These are phyloP conservation scores for Eulemur mongoz DNA, from an alignment of 2,797 vertebrate species.

Conservation along the genomic window DNA sequence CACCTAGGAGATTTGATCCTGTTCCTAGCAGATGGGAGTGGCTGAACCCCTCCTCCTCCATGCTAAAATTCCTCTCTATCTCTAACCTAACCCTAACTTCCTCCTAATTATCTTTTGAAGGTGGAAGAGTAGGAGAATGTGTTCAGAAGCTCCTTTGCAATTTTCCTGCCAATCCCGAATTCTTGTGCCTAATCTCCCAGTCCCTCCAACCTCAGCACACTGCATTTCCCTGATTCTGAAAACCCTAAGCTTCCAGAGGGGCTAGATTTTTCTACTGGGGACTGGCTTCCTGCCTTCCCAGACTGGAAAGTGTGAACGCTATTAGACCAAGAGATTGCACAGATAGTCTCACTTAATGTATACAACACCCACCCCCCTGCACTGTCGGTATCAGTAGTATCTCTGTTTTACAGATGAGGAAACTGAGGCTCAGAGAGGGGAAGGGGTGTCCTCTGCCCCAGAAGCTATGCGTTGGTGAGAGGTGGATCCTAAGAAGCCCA, in stretches of 20 bases:
- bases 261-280: neutral
- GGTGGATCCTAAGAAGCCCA: neutral
- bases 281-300: neutral
- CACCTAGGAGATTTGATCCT: neutral
- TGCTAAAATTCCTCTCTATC: neutral
- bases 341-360: neutral
- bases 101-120: neutral
- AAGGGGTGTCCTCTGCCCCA: neutral
- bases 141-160: constrained; percentile 39
- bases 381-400: neutral
- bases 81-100: neutral
- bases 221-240: neutral
- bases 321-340: neutral
- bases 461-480: neutral
- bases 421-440: neutral
- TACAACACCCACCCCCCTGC: too few species aligned
- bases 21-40: neutral
- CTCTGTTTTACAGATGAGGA: neutral
- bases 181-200: neutral
- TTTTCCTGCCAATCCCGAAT: neutral
- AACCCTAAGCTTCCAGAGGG: neutral
- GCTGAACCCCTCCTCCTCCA: neutral
- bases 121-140: neutral
- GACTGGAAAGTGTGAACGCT: neutral
- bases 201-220: neutral